These are phyloP conservation scores for Zonitis immaculata DNA, from an alignment of 2,888 invertebrate genomes.

Conservation along the genomic window DNA sequence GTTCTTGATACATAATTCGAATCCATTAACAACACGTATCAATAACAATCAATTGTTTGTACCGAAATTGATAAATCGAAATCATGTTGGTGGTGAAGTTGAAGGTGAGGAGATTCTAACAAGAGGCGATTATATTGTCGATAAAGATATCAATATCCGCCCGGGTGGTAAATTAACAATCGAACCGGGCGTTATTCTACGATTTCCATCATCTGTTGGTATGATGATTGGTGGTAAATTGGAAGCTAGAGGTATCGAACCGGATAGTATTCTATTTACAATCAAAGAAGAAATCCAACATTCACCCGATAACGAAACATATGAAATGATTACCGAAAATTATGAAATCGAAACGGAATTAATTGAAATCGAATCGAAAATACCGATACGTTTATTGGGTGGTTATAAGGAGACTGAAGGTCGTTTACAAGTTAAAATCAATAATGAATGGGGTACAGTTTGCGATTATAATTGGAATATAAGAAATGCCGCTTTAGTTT, in stretches of 20 bases:
- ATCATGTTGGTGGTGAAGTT: conserved; percentile 84
- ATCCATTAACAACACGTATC: conserved; percentile 80
- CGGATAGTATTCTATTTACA: conserved; percentile 75
- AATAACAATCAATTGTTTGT: conserved; percentile 73
- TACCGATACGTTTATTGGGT: conserved; percentile 75
- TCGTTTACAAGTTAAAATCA: conserved; percentile 75
- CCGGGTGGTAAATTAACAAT: conserved; percentile 89
- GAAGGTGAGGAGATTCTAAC: conserved; percentile 80
- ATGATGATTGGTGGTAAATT: conserved; percentile 94
- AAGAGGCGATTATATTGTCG: conserved; percentile 86
- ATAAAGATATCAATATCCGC: conserved; percentile 88
- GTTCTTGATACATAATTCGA: conserved; percentile 82
- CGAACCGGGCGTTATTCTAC: conserved; percentile 81
- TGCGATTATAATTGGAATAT: conserved; percentile 96
- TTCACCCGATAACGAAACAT: conserved; percentile 59
- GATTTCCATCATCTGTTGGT: conserved; percentile 89
- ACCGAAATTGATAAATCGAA: conserved; percentile 68
- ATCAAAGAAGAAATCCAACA: conserved; percentile 70
- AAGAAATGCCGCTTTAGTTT: conserved; percentile 85
- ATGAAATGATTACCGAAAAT: conserved; percentile 52
- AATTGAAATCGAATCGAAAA: conserved; percentile 57
- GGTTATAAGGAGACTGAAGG: conserved; percentile 81
- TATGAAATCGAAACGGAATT: conserved; percentile 55
- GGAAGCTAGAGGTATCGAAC: conserved; percentile 73
- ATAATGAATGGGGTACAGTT: conserved; percentile 93